Base-by-base conservation (phyloP, 2,113 vertebrate genomes). In the Syrmaticus mikado region DNA sequence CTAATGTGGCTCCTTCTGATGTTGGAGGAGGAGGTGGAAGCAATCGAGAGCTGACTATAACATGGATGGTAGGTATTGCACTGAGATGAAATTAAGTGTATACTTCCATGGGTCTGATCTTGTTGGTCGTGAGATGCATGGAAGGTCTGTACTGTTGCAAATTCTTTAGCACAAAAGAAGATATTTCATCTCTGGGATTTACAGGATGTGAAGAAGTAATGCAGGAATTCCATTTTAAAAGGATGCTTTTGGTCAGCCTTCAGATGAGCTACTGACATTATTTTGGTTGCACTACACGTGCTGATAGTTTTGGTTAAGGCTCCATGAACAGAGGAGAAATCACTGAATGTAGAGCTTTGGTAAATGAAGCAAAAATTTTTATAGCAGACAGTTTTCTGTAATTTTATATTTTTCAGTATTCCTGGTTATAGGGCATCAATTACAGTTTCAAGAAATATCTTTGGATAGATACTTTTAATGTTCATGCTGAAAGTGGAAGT, bases 1-100 rank as follows among this genome's bases (percentile, higher is more conserved):
- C 99, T 95, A 98, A 98, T 90, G 99, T 99, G 97, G 99, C 99
- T 94, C 99, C 99, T 85, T 99, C 99, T 67, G 98, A 99, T 92
- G 98, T 99, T 10, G 97, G 98, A 66, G 99, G 99, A 82, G 99
- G 99, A 2, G 99, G 99, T 34, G 99, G 99, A 92, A 98, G 97
- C 66, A 99, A 98, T 95, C 97, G 98, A 91, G 99, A 99, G 82
- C 97, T 99, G 97, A 99, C 98, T 79, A 99, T 99, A 97, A 99
- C 98, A 1, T 99, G 99, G 99, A 98, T 98, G 97, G 99, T 99
- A 97, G 52, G 98, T 98, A 92, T 66, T 43, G 14, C 14, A 2
- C 74, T 36, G 24, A 76, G 24, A 34, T 36, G 74, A 9, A 17
- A 38, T 0, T 0, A 60, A 83, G 46, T 21, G 16, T 77, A 0